These are phyloP conservation scores for Hetaerina titia DNA, from an alignment of 2,888 invertebrate species.

Conservation along the genomic window DNA sequence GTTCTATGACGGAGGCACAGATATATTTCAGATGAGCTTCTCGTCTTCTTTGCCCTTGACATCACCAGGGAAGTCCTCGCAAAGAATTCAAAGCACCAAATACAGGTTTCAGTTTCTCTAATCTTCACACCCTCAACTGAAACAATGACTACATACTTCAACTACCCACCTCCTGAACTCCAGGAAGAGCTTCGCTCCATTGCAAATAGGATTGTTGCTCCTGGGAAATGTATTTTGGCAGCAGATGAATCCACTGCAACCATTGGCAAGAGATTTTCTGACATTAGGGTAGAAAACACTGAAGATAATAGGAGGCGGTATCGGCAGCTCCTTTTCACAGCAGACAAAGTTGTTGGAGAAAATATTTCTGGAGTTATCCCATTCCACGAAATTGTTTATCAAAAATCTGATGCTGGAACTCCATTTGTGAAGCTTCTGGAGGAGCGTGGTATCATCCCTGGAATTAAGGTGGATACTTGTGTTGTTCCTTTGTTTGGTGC, in stretches of 20 bases:
- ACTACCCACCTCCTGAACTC: constrained; percentile 89
- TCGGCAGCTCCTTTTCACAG: constrained; percentile 90
- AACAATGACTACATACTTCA: constrained; percentile 89
- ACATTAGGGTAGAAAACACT: constrained; percentile 94
- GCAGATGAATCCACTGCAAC: constrained; percentile 98
- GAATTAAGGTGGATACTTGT: constrained; percentile 98
- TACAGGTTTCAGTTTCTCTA: constrained; percentile 51
- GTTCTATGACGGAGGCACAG: no score
- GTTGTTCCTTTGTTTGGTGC: constrained; percentile 96
- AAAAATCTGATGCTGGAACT: constrained; percentile 93
- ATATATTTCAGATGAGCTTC: no score
- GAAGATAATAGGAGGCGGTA: constrained; percentile 94
- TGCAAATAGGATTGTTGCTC: constrained; percentile 93
- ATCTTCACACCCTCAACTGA: background rate
- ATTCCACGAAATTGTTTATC: constrained; percentile 99
- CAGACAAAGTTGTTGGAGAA: constrained; percentile 84
- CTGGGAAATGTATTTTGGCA: constrained; percentile 97
- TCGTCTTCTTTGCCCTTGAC: no score
- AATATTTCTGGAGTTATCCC: constrained; percentile 98
- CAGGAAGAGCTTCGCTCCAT: constrained; percentile 93
- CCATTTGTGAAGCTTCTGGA: constrained; percentile 91
- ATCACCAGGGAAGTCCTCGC: no score
- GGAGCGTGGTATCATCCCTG: constrained; percentile 94
- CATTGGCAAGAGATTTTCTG: constrained; percentile 92
- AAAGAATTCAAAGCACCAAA: no score